Percentiles rank a stretch among this genome's conserved stretches.
These are phyloP conservation scores for Drosophila bipectinata DNA, from an alignment of 1,140 invertebrate species.

Conservation along the genomic window DNA sequence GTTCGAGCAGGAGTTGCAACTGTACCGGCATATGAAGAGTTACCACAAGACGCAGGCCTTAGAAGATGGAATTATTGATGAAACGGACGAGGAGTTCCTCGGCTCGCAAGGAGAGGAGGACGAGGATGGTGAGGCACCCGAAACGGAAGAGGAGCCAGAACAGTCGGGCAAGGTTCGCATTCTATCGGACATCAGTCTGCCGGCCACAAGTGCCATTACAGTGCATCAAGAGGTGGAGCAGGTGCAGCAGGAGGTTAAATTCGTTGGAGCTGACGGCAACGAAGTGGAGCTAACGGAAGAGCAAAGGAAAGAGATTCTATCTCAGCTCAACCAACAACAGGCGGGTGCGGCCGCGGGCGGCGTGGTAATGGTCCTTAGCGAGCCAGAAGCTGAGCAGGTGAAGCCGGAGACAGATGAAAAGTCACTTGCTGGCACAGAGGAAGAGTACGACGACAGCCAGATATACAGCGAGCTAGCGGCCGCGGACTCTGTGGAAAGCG, in stretches of 20 bases:
- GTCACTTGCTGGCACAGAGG: constrained; percentile 58
- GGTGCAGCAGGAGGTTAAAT: constrained; percentile 68
- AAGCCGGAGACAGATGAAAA: constrained; percentile 56
- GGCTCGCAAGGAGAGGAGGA: constrained; percentile 82
- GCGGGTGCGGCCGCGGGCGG: constrained; percentile 70
- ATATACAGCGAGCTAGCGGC: constrained; percentile 71
- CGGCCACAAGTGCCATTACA: constrained; percentile 64
- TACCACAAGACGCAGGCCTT: constrained; percentile 86
- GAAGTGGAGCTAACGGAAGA: constrained; percentile 79
- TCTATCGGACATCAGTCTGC: constrained; percentile 84
- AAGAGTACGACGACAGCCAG: constrained; percentile 77
- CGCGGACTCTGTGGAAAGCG: constrained; percentile 49
- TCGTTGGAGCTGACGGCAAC: constrained; percentile 79
- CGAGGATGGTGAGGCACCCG: constrained; percentile 49
- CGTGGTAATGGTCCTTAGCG: constrained; percentile 82
- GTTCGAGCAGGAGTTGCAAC: constrained; percentile 87
- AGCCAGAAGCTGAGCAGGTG: constrained; percentile 50
- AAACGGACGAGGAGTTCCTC: constrained; percentile 85
- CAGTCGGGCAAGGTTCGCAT: constrained; percentile 84
- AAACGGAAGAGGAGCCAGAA: constrained; percentile 37
- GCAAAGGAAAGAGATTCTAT: constrained; percentile 80
- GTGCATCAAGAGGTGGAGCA: constrained; percentile 45
- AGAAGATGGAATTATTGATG: constrained; percentile 87
- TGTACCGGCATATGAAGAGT: constrained; percentile 88
- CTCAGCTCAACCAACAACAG: constrained; percentile 79